Base-by-base conservation (phyloP, 2,113 vertebrate species). In the Mirounga angustirostris region DNA sequence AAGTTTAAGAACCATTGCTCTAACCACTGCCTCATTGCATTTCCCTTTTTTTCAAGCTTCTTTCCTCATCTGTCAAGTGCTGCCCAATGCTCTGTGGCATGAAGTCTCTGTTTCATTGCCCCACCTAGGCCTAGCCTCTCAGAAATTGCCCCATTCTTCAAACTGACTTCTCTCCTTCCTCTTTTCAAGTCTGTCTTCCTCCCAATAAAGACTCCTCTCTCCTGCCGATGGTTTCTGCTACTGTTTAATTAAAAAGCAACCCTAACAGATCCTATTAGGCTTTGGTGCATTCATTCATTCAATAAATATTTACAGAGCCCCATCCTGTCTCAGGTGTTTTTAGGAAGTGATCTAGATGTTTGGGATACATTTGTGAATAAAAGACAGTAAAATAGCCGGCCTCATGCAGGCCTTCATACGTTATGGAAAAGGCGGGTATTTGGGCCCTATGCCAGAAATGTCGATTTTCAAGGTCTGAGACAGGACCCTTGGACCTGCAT, bases 161-260 rank as follows among this genome's bases (percentile, higher is more conserved):
- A 71, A 85, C n/a, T 54, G 65, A 85, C 67, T 63, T 65, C 50
- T 56, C 65, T 91, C 69, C 92, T 93, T 84, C 89, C 81, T 88
- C 94, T 76, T 89, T 54, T 58, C 40, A 63, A 24, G 14, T 59
- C 88, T 56, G 43, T 40, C 43, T 76, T 83, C 50, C 33, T 84
- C 26, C 40, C n/a, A 33, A 46, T 92, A 65, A 83, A 65, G 28
- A n/a, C 21, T 22, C 13, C 16, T 82, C 33, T 94, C n/a, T 87
- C 28, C 61, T 92, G 79, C 30, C n/a, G 26, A 50, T 28, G 33
- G 28, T 78, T 81, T 84, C 74, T 28, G 33, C 54, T 90, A 36
- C n/a, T 52, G 59, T 43, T 94, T 79, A 78, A 78, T 14, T 52
- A 16, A 65, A 83, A n/a, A 84, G 36, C 82, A 82, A 74, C 43